Evolutionary conservation across 2,797 vertebrate species (phyloP), one percentile per base, ranked within the genome.

Genomic region (Ibycter americanus): DNA sequence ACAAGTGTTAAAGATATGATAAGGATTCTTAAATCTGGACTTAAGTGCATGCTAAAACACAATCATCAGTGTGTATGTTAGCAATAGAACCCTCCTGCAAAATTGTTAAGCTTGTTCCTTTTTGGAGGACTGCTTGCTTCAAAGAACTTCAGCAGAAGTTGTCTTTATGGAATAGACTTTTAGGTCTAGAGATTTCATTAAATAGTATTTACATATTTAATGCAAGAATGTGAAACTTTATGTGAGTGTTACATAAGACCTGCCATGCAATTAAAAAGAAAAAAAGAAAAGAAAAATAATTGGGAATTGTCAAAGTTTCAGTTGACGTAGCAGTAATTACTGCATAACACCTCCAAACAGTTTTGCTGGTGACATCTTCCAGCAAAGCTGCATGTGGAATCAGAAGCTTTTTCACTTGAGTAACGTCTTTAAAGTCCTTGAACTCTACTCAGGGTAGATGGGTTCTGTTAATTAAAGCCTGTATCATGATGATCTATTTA

Each of bases 401-500:
- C n/a, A 22, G 58, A 87, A 89, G 34, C 22, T 44, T 87, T 63
- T 74, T 79, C 23, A 23, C 54, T 81, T 61, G 40, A 63, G 36
- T 58, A 61, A 54, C 55, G 32, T 68, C 54, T 89, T 87, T 54
- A 55, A 83, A 65, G 44, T 82, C 81, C 49, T 65, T 49, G 1
- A 89, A 58, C 36, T 79, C 36, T 73, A 16, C 38, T 84, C 58
- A 34, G 32, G 46, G 27, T 85, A 31, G 56, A 66, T 65, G 17
- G 20, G 23, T 80, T 91, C 81, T 95, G 42, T 78, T 91, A 90
- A 93, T 88, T 90, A 90, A 86, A 80, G 58, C 8, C 15, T 63
- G 18, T 70, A 83, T 73, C 47, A 10, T n/a, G 46, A 79, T n/a
- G n/a, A 62, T 95, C 71, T 81, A 7, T 83, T 63, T 93, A 32